Evolutionary conservation across 2,888 invertebrate genomes (phyloP), one percentile per base, ranked within the genome.

Genomic region (Exocentrus adspersus): DNA sequence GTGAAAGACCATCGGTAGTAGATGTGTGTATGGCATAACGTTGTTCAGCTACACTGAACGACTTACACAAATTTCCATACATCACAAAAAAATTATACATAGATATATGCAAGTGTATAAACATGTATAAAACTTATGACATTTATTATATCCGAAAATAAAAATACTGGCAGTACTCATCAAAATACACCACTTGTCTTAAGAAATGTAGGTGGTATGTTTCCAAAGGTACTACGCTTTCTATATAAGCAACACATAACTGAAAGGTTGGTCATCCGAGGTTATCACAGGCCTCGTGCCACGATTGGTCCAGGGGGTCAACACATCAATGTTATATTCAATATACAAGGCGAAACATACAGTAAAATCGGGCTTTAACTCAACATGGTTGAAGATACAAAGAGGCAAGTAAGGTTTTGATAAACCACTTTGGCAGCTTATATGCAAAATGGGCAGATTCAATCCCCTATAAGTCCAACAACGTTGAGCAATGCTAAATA

Each of bases 1-100:
- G 74, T 81, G 81, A 82, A 82, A 82, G 81, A 82, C 81, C 74
- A 74, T 79, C 71, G 82, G 82, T 81, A 81, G 82, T 77, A 80
- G 77, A 80, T 69, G 80, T 77, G 79, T 78, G 80, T 80, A 80
- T 79, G 81, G 79, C 75, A 72, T 67, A 66, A 50, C 64, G 62
- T 58, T 60, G 57, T 58, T 65, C 54, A 37, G 65, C 62, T 57
- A 62, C 59, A 42, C 58, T 62, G 58, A 64, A 64, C 62, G 59
- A 70, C 64, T 68, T 68, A 63, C 69, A 72, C 68, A 72, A 70
- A 71, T 70, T 76, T 77, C 78, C 80, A 78, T 81, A 81, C 81
- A 74, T 79, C 80, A 81, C 80, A 81, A 81, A 81, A 77, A 79
- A 48, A 77, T 72, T 77, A 78, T 77, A 78, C 76, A 78, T 75